Evolutionary conservation across 2,888 invertebrate genomes (phyloP).

Genomic region (Orthosia incerta): DNA sequence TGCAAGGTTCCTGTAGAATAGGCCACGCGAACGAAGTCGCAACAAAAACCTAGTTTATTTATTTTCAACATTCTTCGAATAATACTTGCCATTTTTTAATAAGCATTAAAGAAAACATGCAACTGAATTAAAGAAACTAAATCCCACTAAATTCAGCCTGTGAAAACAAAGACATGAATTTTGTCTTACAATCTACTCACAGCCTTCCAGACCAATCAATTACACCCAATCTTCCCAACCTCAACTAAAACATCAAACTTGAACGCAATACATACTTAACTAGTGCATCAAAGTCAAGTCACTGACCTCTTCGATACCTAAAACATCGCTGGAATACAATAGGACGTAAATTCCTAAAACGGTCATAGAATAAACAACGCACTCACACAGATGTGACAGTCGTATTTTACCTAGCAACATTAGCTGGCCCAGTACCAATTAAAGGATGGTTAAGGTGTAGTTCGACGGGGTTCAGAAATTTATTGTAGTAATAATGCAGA

Average conservation of each 20-base stretch:
- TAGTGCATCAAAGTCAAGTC: conserved; percentile 68
- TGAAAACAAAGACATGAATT: background rate
- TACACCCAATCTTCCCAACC: background rate
- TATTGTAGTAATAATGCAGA: conserved; percentile 28
- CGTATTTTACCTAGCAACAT: conserved; percentile 73
- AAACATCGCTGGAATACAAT: conserved; percentile 75
- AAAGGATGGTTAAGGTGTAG: conserved; percentile 40
- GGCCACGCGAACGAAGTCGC: too few relatives aligned
- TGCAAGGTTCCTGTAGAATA: too few relatives aligned
- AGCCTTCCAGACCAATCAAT: background rate
- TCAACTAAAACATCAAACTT: conserved; percentile 10
- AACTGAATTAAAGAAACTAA: too few relatives aligned
- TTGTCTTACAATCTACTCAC: background rate
- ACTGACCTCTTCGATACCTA: conserved; percentile 71
- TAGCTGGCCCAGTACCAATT: conserved; percentile 53
- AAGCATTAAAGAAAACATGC: too few relatives aligned
- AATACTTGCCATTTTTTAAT: too few relatives aligned
- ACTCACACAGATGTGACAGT: conserved; percentile 65
- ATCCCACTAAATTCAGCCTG: background rate
- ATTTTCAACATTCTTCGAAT: too few relatives aligned
- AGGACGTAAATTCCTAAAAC: conserved; percentile 77
- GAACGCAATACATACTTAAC: conserved; percentile 47
- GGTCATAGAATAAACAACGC: conserved; percentile 76
- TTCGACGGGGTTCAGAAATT: conserved; percentile 13
- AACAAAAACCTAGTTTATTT: too few relatives aligned